A percentile compares a stretch with the other conserved stretches of the same genome.
These are phyloP conservation scores for Ceramica pisi DNA, from an alignment of 2,888 invertebrate species.

Conservation along the genomic window DNA sequence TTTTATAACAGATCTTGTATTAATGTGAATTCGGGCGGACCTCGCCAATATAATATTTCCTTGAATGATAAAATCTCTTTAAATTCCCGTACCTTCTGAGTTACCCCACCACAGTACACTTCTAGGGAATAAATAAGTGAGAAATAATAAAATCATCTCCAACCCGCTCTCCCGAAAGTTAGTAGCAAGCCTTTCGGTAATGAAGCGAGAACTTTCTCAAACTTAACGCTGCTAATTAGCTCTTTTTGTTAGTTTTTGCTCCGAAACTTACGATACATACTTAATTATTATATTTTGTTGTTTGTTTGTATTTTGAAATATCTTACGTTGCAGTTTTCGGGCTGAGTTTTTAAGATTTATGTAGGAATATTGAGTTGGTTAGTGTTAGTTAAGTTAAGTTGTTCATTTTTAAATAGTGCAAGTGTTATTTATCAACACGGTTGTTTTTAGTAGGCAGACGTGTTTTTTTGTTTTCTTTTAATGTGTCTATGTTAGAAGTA, in stretches of 20 bases:
- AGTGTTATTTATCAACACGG: background rate
- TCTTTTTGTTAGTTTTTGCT: slow-evolving; percentile 58
- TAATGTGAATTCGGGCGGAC: no score
- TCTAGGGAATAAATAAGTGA: background rate
- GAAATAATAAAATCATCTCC: slow-evolving; percentile 35
- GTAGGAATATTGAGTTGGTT: background rate
- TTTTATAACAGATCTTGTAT: no score
- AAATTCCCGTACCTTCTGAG: no score
- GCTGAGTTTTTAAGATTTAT: slow-evolving; percentile 2
- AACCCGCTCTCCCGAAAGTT: background rate
- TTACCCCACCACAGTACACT: no score
- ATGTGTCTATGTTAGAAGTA: no score
- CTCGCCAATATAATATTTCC: no score
- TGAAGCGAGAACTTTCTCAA: slow-evolving; percentile 51
- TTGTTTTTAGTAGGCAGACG: no score
- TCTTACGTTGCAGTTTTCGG: slow-evolving; percentile 25
- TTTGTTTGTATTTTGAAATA: slow-evolving; percentile 32
- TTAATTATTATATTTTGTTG: slow-evolving; percentile 43
- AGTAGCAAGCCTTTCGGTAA: slow-evolving; percentile 39
- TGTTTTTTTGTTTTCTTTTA: no score
- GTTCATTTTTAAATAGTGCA: background rate
- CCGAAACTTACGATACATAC: slow-evolving; percentile 50
- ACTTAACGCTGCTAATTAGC: slow-evolving; percentile 58
- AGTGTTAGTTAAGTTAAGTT: background rate
- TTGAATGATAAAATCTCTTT: no score